A percentile compares a stretch with the other conserved stretches of the same genome.
These are phyloP conservation scores for Trypoxylon attenuatum DNA, from an alignment of 2,888 invertebrate genomes.

Conservation along the genomic window DNA sequence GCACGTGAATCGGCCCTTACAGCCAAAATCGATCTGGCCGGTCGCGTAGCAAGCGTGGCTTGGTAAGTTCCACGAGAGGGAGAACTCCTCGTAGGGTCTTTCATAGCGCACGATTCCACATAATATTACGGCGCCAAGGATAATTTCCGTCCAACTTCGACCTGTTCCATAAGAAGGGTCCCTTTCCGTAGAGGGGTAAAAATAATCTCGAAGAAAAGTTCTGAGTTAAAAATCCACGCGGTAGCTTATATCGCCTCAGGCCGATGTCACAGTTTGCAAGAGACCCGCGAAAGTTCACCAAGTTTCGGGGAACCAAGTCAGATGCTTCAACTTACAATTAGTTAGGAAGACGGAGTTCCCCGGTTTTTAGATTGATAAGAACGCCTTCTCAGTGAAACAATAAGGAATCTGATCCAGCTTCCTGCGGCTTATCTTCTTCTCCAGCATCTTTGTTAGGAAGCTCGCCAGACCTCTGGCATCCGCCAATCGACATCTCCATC, in stretches of 20 bases:
- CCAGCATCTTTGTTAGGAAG: no score
- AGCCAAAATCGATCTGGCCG: constrained; percentile 47
- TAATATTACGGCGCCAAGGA: constrained; percentile 21
- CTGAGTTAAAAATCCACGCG: constrained; percentile 6
- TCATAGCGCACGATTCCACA: constrained; percentile 4
- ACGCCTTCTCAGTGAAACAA: background rate
- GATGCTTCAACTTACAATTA: constrained; percentile 5
- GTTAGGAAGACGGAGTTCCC: background rate
- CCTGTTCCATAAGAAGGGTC: constrained; percentile 27
- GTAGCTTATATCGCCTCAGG: background rate
- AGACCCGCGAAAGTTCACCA: constrained; percentile 1
- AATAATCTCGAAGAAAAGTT: constrained; percentile 31
- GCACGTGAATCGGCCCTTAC: constrained; percentile 52
- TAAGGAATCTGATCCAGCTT: background rate
- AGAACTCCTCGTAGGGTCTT: no score
- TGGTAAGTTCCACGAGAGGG: constrained; percentile 46
- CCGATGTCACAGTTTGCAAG: background rate
- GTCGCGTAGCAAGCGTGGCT: constrained; percentile 38
- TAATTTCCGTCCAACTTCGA: background rate
- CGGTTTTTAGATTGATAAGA: background rate
- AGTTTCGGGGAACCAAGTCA: constrained; percentile 9
- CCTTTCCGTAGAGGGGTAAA: background rate
- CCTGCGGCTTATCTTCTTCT: no score
- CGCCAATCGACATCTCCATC: no score
- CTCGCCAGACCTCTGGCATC: no score